Evolutionary conservation across 2,797 vertebrate species (phyloP), one percentile per base, ranked within the genome.

Genomic region (Dicrostonyx torquatus): DNA sequence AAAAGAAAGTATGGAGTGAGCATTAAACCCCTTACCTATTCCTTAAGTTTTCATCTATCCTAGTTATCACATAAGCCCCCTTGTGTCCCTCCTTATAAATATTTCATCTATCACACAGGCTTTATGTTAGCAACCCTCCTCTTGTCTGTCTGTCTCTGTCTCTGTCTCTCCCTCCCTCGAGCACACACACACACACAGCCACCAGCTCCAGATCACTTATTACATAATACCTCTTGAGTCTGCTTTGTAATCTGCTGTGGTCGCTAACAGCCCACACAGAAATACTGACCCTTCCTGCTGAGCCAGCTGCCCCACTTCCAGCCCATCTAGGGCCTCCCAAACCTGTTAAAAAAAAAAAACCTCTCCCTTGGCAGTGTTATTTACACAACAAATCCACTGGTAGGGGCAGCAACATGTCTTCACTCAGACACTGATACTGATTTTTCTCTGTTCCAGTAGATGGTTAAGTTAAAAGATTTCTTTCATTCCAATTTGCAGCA

Each of bases 181-280:
- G 2, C 60, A 43, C 58, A 18, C 34, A 9, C 13, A 6, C 31
- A 18, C 76, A 34, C 62, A n/a, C 26, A 14, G 45, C 40, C 53
- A 37, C 64, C 60, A 86, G 50, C 40, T 37, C 79, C 76, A 85
- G 89, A 80, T 26, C 22, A 84, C 73, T 94, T 62, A 87, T 94
- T 89, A 89, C 34, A 64, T 75, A 95, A 93, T 10, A 68, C 34
- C 66, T 84, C 62, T 95, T 92, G 58, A n/a, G 40, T 91, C 89
- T 91, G 50, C 94, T 87, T 94, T 94, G 62, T 82, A 92, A 94
- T 92, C 62, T 89, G 68, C 91, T 53, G 93, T 93, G 90, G 53
- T 55, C 24, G 40, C 40, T 55, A 88, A 91, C 76, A 92, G n/a
- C 91, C 79, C 53, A 94, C 93, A 93, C 45, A 77, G 84, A 88